Conservation (phyloP, 2,888 invertebrate species). For the Leptopterna dolabrata region DNA sequence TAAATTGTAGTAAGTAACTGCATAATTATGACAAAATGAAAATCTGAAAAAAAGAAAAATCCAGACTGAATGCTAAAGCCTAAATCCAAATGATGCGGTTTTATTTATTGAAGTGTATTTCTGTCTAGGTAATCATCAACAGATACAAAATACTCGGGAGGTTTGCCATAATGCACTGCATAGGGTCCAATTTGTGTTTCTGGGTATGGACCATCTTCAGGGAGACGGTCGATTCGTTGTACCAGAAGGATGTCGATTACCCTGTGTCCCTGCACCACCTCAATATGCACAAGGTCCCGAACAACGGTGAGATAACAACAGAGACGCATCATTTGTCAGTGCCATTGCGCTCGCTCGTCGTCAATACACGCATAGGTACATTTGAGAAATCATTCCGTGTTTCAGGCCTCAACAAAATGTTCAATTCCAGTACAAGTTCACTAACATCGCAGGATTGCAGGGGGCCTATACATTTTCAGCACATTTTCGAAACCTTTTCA, state of each 20-base stretch:
- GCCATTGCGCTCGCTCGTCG: no score
- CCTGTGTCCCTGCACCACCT: slow-evolving; percentile 58
- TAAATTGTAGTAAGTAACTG: no score
- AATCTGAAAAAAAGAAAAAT: no score
- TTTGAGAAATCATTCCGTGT: neutral
- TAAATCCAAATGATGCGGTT: neutral
- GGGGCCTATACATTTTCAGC: slow-evolving; percentile 61
- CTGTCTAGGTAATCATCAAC: slow-evolving; percentile 72
- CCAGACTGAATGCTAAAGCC: neutral
- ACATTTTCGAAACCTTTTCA: slow-evolving; percentile 71
- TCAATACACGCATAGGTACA: no score
- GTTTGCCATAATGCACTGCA: slow-evolving; percentile 83
- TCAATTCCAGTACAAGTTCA: neutral
- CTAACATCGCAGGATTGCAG: slow-evolving; percentile 58
- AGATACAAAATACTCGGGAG: slow-evolving; percentile 73
- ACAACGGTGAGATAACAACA: neutral
- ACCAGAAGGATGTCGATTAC: slow-evolving; percentile 66
- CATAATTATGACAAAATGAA: no score
- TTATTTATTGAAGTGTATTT: neutral
- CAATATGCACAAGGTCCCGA: slow-evolving; percentile 3
- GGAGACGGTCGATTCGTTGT: slow-evolving; percentile 77
- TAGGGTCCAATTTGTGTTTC: slow-evolving; percentile 82
- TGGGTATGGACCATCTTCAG: slow-evolving; percentile 83
- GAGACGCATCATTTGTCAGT: neutral
- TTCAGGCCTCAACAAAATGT: slow-evolving; percentile 13